Base-by-base conservation (phyloP, 2,797 vertebrate species). In the Tolypeutes matacus region DNA sequence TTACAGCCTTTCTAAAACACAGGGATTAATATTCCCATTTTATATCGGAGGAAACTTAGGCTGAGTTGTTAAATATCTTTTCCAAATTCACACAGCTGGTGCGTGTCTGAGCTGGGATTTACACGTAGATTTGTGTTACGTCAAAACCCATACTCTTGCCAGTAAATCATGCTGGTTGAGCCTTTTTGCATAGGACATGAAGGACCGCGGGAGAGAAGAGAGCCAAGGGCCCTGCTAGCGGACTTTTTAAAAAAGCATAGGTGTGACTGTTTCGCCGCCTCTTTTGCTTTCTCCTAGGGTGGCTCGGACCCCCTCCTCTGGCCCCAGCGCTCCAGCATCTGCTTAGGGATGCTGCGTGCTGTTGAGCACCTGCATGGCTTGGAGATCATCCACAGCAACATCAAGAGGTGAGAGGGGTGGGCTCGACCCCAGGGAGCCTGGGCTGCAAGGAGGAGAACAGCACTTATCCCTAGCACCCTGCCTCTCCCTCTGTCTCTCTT, bases 321-420 rank as follows among this genome's bases (percentile, higher is more conserved):
- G 98, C 97, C 97, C n/a, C 97, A n/a, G 87, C 96, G 98, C 2
- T 21, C 98, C 29, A 95, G 67, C 72, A 98, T 98, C 92, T 97
- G 98, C 72, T 8, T 76, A 2, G 98, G 98, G 64, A 88, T 98
- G 36, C 31, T 98, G 20, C 93, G 86, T 53, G 98, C 98, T 0
- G 92, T 98, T 8, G 72, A 96, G 12, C 97, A 98, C 78, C 97
- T 99, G 49, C 98, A 99, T 36, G 62, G 97, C 18, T 96, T 94
- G 70, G 98, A 96, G 64, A 98, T 99, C 93, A 96, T 98, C 90
- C 98, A 99, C 25, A 96, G 98, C 20, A 99, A 99, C 39, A 83
- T 99, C 85, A 99, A 98, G 96, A 99, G 98, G 98, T 99, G 70
- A 95, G 2, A 20, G 25, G 0, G 25, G n/a, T 1, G 34, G 49